phyloP scores from a whole-genome alignment of 2,888 invertebrate genomes.

The Azorinus chamasolen region DNA sequence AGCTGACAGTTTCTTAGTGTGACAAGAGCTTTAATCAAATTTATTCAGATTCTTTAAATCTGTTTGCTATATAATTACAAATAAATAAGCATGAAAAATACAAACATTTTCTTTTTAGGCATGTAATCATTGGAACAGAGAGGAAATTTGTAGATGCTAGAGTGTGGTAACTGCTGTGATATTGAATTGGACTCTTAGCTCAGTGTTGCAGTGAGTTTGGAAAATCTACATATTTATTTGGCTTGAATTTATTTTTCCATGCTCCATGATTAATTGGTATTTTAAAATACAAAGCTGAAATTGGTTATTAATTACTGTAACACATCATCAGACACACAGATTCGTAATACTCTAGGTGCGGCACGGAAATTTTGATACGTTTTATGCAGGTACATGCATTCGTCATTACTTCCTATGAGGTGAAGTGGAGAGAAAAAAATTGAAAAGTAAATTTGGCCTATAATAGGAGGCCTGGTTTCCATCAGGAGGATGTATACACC shows the following conservation, averaged over 20 bases:
- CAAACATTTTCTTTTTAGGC: too few species aligned
- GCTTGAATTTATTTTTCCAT: neutral
- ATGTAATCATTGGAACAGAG: too few species aligned
- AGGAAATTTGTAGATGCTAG: too few species aligned
- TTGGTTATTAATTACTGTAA: neutral
- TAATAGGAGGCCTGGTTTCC: constrained; percentile 11
- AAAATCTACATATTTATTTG: constrained; percentile 14
- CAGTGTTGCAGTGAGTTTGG: neutral
- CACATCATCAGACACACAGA: too few species aligned
- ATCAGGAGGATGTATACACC: neutral
- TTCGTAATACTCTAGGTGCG: too few species aligned
- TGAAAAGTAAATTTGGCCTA: constrained; percentile 25
- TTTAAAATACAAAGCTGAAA: constrained; percentile 15
- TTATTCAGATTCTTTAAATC: too few species aligned
- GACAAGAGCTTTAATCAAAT: too few species aligned
- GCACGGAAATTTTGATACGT: neutral
- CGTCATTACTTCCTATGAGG: neutral
- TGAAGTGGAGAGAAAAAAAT: constrained; percentile 10
- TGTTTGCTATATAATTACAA: too few species aligned
- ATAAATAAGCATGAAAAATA: too few species aligned
- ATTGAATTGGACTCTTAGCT: too few species aligned
- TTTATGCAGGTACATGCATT: constrained; percentile 34
- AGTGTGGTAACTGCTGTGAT: too few species aligned
- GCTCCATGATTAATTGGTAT: constrained; percentile 6
- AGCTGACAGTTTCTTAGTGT: too few species aligned